Evolutionary conservation across 2,888 invertebrate genomes (phyloP).

Genomic region (Acanthosepion esculentum): DNA sequence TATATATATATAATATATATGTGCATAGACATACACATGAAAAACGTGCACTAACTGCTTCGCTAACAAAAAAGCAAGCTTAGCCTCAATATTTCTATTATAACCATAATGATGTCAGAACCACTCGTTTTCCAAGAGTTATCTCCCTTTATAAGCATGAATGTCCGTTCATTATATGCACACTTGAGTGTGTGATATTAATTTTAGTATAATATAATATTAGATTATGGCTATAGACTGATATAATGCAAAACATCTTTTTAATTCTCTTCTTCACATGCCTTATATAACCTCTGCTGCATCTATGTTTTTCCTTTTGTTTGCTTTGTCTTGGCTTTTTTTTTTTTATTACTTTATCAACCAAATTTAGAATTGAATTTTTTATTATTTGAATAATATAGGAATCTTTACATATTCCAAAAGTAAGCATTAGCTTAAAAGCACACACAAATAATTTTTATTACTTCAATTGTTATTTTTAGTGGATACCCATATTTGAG

Average conservation of each 20-base stretch:
- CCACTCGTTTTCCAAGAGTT: neutral
- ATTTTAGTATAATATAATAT: neutral
- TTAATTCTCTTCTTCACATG: neutral
- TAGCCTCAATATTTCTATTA: neutral
- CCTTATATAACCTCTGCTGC: neutral
- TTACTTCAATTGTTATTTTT: too few species aligned
- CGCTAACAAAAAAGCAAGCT: neutral
- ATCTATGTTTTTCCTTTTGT: neutral
- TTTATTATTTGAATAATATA: neutral
- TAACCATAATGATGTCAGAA: neutral
- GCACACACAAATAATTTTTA: neutral
- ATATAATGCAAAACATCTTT: neutral
- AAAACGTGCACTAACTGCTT: neutral
- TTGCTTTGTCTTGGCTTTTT: constrained; percentile 14
- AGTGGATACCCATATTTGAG: too few species aligned
- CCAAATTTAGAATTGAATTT: neutral
- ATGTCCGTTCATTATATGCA: neutral
- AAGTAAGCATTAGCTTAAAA: neutral
- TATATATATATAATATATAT: neutral
- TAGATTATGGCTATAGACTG: neutral
- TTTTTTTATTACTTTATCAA: neutral
- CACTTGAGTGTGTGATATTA: neutral
- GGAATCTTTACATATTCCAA: neutral
- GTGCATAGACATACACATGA: neutral
- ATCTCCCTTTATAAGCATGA: neutral